phyloP scores from a whole-genome alignment of 2,113 vertebrate species.

The Hirundichthys speculiger region DNA sequence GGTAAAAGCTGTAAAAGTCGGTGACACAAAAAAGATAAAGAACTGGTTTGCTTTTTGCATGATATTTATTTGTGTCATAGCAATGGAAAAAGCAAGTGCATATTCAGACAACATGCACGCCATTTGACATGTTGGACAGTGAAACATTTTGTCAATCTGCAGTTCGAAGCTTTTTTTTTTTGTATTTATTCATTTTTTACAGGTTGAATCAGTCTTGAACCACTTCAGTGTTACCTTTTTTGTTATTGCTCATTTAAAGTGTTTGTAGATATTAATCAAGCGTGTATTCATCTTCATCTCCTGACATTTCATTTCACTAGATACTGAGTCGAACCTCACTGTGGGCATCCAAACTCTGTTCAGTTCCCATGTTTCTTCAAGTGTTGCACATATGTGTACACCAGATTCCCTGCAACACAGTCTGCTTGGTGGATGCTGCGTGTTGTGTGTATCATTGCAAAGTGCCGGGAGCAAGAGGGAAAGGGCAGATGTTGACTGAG shows the following conservation, averaged over 20 bases:
- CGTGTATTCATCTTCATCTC: not conserved
- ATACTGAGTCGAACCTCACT: not conserved
- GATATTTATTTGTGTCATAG: constrained; percentile 36
- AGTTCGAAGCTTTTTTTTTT: not conserved
- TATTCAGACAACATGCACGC: constrained; percentile 20
- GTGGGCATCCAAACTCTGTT: not conserved
- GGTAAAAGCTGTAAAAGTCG: not conserved
- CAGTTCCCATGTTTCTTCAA: not conserved
- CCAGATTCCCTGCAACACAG: constrained; percentile 8
- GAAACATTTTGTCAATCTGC: constrained; percentile 3
- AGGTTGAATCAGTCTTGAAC: no score
- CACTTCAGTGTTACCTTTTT: no score
- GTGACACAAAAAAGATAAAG: not conserved
- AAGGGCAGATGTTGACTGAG: constrained; percentile 18
- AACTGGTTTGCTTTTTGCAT: not conserved
- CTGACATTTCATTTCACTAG: not conserved
- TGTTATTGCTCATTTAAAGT: not conserved
- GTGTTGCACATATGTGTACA: not conserved
- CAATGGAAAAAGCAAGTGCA: not conserved
- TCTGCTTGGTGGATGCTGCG: constrained; percentile 20
- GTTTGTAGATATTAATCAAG: constrained; percentile 10
- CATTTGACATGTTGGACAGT: not conserved
- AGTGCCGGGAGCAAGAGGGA: constrained; percentile 23
- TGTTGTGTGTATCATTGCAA: constrained; percentile 2
- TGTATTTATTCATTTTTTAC: not conserved